phyloP scores from a whole-genome alignment of 2,888 invertebrate species.

The Vanessa cardui region DNA sequence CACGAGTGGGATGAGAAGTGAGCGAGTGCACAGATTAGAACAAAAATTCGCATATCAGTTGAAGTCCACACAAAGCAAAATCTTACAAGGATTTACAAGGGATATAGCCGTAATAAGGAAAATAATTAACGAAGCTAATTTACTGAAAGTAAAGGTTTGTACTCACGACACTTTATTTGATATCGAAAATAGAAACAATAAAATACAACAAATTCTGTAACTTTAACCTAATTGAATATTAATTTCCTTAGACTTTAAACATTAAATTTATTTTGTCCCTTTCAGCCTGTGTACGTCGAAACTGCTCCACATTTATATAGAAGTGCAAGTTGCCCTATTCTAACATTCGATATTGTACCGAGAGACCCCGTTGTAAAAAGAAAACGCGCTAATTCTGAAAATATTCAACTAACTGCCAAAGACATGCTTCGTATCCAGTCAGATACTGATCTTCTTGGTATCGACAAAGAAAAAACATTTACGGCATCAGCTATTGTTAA shows the following conservation, averaged over 20 bases:
- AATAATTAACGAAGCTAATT: conserved; percentile 90
- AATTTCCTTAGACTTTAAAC: not conserved
- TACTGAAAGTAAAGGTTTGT: conserved; percentile 90
- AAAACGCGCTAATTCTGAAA: conserved; percentile 86
- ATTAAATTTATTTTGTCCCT: not conserved
- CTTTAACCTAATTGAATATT: too few relatives aligned
- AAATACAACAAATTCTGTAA: too few relatives aligned
- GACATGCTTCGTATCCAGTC: conserved; percentile 86
- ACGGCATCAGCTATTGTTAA: conserved; percentile 87
- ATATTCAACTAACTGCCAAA: conserved; percentile 74
- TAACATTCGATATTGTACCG: conserved; percentile 84
- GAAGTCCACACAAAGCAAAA: conserved; percentile 89
- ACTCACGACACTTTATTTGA: not conserved
- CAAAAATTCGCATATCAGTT: conserved; percentile 89
- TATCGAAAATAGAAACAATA: not conserved
- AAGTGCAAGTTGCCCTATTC: conserved; percentile 88
- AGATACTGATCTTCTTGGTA: conserved; percentile 89
- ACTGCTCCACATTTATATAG: conserved; percentile 74
- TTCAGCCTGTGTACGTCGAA: conserved; percentile 90
- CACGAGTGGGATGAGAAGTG: conserved; percentile 88
- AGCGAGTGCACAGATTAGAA: conserved; percentile 88
- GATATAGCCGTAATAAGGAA: conserved; percentile 88
- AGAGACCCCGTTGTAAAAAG: conserved; percentile 74
- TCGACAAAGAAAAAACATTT: conserved; percentile 91
- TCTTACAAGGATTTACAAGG: conserved; percentile 89